Percentiles rank a stretch among this genome's conserved stretches.
phyloP scores from a whole-genome alignment of 1,140 invertebrate genomes.

The Listronotus oregonensis region DNA sequence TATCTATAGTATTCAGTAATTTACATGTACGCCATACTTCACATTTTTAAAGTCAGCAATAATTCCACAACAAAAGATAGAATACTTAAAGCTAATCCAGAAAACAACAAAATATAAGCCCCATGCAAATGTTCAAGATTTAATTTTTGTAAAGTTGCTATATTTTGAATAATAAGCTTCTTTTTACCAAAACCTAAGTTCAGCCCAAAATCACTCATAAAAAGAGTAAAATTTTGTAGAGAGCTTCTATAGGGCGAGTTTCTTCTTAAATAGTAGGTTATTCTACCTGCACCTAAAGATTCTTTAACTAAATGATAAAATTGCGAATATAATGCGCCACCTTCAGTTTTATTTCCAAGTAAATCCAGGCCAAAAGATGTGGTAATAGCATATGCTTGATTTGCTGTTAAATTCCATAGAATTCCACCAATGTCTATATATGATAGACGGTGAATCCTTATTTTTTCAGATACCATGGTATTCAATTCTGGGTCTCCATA shows the following conservation, averaged over 20 bases:
- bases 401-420: not conserved
- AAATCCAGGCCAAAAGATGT: conserved; percentile 1
- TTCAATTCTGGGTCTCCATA: conserved; percentile 19
- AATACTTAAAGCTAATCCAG: not conserved
- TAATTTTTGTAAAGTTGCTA: not conserved
- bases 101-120: conserved; percentile 9
- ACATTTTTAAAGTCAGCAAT: not conserved
- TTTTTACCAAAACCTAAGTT: conserved; percentile 11
- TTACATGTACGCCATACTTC: too few relatives aligned
- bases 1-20: too few relatives aligned
- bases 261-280: conserved; percentile 12
- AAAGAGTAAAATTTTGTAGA: conserved; percentile 1
- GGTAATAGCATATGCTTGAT: conserved; percentile 6
- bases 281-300: conserved; percentile 14
- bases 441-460: not conserved
- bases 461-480: not conserved
- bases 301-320: conserved; percentile 21
- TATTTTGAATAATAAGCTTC: conserved; percentile 6
- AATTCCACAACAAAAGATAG: conserved; percentile 11
- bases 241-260: conserved; percentile 11
- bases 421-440: conserved; percentile 5
- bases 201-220: conserved; percentile 18
- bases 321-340: not conserved
- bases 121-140: conserved; percentile 6
- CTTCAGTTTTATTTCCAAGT: not conserved